Evolutionary conservation across 2,113 vertebrate species (phyloP).

Genomic region (Cyprinus carpio): DNA sequence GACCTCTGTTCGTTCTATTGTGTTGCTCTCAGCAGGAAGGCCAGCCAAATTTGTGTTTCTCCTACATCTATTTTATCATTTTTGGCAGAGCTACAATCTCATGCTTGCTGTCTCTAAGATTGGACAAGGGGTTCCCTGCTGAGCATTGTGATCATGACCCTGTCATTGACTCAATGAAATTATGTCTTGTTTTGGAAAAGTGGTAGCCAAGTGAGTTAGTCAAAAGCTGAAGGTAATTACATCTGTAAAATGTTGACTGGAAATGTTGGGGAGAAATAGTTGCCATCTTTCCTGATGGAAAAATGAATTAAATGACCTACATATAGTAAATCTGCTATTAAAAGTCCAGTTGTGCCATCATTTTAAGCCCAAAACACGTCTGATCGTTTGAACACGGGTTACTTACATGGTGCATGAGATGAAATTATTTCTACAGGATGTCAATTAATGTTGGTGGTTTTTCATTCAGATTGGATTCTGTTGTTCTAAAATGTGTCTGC

Average conservation of each 20-base stretch:
- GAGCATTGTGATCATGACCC: conserved; percentile 29
- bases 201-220: conserved; percentile 20
- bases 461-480: neutral
- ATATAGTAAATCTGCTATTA: conserved; percentile 30
- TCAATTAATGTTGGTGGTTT: neutral
- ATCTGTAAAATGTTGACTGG: neutral
- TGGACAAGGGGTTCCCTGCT: conserved; percentile 9
- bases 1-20: conserved; percentile 3
- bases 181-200: conserved; percentile 11
- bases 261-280: neutral
- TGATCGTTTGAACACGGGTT: neutral
- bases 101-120: neutral
- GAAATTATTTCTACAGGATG: neutral
- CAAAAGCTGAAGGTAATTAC: conserved; percentile 28
- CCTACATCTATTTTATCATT: conserved; percentile 3
- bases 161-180: conserved; percentile 30
- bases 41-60: conserved; percentile 30
- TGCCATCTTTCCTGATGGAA: conserved; percentile 11
- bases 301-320: conserved; percentile 27
- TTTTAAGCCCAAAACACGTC: neutral
- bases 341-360: conserved; percentile 5
- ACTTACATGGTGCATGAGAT: too few species aligned
- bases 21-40: neutral
- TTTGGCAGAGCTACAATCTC: conserved; percentile 18
- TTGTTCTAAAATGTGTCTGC: neutral